A percentile compares a stretch with the other conserved stretches of the same genome.
Evolutionary conservation across 2,888 invertebrate species (phyloP).

Genomic region (Noctua janthe): DNA sequence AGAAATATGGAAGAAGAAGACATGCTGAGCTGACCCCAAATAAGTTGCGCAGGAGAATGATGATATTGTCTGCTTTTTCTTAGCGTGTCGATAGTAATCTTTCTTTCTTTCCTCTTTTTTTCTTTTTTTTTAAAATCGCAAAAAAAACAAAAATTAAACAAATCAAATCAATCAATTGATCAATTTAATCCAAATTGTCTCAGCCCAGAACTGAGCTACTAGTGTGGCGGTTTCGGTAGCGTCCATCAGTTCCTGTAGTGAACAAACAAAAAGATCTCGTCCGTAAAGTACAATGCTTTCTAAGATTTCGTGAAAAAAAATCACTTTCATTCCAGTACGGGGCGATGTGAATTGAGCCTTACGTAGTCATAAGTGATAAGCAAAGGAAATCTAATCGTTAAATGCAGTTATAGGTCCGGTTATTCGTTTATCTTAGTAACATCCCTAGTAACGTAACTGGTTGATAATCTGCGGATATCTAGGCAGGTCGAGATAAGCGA

Average conservation of each 20-base stretch:
- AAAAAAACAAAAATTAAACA: too few species aligned
- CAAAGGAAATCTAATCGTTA: constrained; percentile 58
- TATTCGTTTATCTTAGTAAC: constrained; percentile 51
- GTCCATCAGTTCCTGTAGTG: too few species aligned
- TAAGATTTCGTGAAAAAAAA: neutral
- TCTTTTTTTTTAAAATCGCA: too few species aligned
- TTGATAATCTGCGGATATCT: constrained; percentile 45
- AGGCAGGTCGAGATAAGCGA: constrained; percentile 13
- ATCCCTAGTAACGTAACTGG: constrained; percentile 48
- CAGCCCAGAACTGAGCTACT: too few species aligned
- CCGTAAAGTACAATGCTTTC: neutral
- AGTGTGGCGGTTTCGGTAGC: too few species aligned
- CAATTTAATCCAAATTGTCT: too few species aligned
- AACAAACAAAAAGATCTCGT: too few species aligned
- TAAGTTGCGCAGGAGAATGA: neutral
- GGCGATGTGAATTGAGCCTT: neutral
- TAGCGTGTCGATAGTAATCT: too few species aligned
- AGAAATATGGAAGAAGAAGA: neutral
- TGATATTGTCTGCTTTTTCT: too few species aligned
- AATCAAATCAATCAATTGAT: too few species aligned
- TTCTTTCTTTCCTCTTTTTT: too few species aligned
- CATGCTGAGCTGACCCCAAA: neutral
- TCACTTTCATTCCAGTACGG: neutral
- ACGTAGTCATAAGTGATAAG: constrained; percentile 55
- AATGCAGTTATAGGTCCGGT: constrained; percentile 23